Base-by-base conservation (phyloP, 2,797 vertebrate genomes). In the Helicolenus hilgendorfi region DNA sequence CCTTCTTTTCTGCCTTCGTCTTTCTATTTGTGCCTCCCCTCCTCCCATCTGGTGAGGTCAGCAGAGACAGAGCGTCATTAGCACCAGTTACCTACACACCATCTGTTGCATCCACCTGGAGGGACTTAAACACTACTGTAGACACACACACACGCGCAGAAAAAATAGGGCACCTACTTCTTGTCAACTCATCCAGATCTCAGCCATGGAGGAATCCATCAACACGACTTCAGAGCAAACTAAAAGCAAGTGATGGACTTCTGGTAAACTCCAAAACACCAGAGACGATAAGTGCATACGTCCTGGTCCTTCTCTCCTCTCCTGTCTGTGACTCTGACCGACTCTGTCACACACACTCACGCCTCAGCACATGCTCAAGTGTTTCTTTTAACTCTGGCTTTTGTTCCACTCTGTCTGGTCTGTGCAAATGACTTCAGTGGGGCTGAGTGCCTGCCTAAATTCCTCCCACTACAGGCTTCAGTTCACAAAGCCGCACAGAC, bases 371-470 rank as follows among this genome's bases (percentile, higher is more conserved):
- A 94, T 94, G 95, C 95, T 93, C 82, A 69, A 95, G 94, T 95
- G 94, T 95, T 94, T 91, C 91, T 80, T 94, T 96, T 94, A 94
- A 96, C 94, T 90, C 96, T 95, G 94, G 94, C 95, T 96, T 96
- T 97, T 97, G 97, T 97, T 97, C 94, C 95, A 90, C 91, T 94
- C 92, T 91, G 95, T 96, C 95, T 96, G 94, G 90, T 96, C 94
- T 88, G 94, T 90, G 89, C 83, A 88, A 95, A 96, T 97, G 95
- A 97, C 96, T 97, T 97, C 96, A 97, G 95, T 90, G 92, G 88
- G 92, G 89, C 91, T 86, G 89, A 92, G 95, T 76, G 90, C 85
- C 92, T 91, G 94, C 94, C 94, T 92, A 92, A 95, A 97, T 95
- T 96, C 96, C 94, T 95, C 95, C 95, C 91, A 94, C 95, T 94